These are phyloP conservation scores for Peromyscus attwateri DNA, from an alignment of 2,797 vertebrate species.

Conservation along the genomic window DNA sequence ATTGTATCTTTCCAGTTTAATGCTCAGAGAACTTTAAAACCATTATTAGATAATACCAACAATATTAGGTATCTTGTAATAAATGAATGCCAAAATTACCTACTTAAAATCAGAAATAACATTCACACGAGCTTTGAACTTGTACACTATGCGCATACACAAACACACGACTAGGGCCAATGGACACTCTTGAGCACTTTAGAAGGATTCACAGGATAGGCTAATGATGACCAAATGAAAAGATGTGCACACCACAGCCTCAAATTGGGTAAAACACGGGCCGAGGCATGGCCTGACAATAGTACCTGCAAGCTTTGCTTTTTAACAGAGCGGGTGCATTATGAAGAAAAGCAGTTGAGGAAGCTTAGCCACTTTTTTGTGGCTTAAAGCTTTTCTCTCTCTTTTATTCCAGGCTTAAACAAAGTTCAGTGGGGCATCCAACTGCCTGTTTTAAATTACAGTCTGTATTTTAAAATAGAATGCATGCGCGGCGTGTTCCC, in stretches of 20 bases:
- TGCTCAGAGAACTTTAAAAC: not conserved
- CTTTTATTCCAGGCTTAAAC: constrained; percentile 91
- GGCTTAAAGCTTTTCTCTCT: constrained; percentile 86
- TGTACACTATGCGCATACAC: not conserved
- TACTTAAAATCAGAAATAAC: constrained; percentile 3
- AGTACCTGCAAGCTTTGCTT: constrained; percentile 23
- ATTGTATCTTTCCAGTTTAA: not conserved
- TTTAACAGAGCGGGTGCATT: constrained; percentile 64
- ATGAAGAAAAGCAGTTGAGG: constrained; percentile 85
- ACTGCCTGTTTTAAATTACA: constrained; percentile 92
- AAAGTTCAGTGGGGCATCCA: constrained; percentile 93
- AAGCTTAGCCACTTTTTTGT: constrained; percentile 88
- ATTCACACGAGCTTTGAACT: not conserved
- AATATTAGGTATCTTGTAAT: not conserved
- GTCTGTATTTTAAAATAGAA: constrained; percentile 92
- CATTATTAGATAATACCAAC: not conserved
- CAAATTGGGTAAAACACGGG: constrained; percentile 55
- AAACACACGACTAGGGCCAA: not conserved
- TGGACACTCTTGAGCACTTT: not conserved
- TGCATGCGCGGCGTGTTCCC: constrained; percentile 88
- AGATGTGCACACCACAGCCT: not conserved
- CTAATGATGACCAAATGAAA: not conserved
- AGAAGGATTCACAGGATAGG: too few species aligned
- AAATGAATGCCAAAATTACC: not conserved
- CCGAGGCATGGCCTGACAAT: not conserved